Conservation (phyloP, 2,113 vertebrate species). For the Acrocephalus arundinaceus region DNA sequence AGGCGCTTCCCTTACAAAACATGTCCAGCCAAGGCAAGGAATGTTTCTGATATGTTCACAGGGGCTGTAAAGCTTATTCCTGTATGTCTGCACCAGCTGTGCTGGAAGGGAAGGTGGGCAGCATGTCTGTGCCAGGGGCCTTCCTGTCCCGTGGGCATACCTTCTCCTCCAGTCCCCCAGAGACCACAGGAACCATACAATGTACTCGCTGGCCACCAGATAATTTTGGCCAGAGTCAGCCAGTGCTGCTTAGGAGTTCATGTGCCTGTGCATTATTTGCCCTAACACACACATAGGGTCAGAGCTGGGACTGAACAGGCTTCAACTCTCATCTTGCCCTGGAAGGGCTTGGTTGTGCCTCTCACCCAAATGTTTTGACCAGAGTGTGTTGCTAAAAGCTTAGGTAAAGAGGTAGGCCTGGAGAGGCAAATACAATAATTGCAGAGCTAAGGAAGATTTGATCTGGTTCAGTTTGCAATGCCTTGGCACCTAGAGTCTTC, state of each 20-base stretch:
- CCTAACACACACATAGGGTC: not conserved
- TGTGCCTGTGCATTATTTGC: not conserved
- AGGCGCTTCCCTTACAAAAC: not conserved
- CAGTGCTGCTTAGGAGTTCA: not conserved
- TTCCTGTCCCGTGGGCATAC: not conserved
- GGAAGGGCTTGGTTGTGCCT: not conserved
- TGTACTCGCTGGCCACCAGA: not conserved
- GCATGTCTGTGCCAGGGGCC: not conserved
- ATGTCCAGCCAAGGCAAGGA: not conserved
- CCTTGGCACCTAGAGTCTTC: not conserved
- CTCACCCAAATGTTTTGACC: not conserved
- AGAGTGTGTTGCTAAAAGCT: not conserved
- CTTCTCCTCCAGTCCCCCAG: not conserved
- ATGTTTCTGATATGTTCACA: not conserved
- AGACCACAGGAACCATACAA: not conserved
- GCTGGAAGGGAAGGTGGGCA: not conserved
- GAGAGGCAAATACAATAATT: not conserved
- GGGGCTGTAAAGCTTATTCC: not conserved
- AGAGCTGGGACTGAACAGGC: not conserved
- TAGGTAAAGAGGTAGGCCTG: not conserved
- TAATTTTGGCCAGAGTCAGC: not conserved
- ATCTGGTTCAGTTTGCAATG: not conserved
- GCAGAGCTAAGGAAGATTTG: not conserved
- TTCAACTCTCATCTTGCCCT: not conserved
- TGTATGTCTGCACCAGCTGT: fast-evolving